Base-by-base conservation (phyloP, 2,888 invertebrate genomes). In the Seira sanloemensis region DNA sequence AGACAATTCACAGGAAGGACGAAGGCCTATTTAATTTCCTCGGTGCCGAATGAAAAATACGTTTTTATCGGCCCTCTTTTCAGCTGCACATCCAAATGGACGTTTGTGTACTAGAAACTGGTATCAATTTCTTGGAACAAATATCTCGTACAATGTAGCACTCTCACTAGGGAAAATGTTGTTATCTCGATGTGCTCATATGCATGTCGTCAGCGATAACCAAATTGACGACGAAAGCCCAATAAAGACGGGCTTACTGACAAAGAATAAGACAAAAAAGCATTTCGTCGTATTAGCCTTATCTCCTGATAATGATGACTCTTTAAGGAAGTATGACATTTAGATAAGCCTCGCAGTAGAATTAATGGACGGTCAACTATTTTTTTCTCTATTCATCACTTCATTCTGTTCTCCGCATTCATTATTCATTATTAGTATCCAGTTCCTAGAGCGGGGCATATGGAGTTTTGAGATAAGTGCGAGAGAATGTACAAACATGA, bases 251-350 rank as follows among this genome's bases (percentile, higher is more conserved):
- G 21, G 62, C 19, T 62, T 21, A 50, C 50, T 50, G n/a, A 50
- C 4, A 62, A 62, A 62, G 62, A 62, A 62, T 21, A n/a, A 62
- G 16, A 62, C 16, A 62, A 62, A 62, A 62, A 62, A 62, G n/a
- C 21, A 21, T 62, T 21, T 62, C 37, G 37, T 37, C 37, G 37
- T 37, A 37, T 37, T 37, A 5, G 7, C 12, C 62, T 62, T 62
- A 62, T 62, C 62, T 21, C 19, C 62, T 21, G 62, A 23, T 21
- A 62, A 62, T 62, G 19, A n/a, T 62, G 62, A 4, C 62, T 62
- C 62, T 62, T 62, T 62, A 2, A 62, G 62, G 62, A 62, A 62
- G 62, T 62, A 62, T 21, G 21, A 62, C 62, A 21, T 62, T 62
- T 2, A 62, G 19, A 62, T 21, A 62, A 62, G 62, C 21, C 16